Conservation (phyloP, 2,797 vertebrate genomes). For the Myioborus miniatus region DNA sequence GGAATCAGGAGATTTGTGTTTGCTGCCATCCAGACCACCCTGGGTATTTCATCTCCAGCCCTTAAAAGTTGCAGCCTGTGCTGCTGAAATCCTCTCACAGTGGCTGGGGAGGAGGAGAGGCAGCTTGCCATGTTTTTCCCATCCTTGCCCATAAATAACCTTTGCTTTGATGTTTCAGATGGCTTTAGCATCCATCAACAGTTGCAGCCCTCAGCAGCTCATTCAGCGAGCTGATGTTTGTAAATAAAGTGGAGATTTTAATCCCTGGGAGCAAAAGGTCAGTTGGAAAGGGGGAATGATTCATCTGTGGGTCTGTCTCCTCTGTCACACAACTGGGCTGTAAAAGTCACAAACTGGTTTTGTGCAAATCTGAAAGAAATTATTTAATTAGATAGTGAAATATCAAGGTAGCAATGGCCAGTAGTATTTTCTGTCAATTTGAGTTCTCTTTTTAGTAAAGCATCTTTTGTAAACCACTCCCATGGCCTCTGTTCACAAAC, state of each 20-base stretch:
- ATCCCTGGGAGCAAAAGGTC: not conserved
- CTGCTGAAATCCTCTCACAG: not conserved
- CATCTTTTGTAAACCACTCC: not conserved
- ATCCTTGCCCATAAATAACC: not conserved
- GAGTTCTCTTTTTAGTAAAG: not conserved
- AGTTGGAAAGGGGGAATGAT: not conserved
- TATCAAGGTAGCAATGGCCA: not conserved
- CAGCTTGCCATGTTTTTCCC: not conserved
- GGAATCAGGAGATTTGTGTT: constrained; percentile 33
- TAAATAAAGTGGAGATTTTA: constrained; percentile 26
- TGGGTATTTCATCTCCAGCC: constrained; percentile 7
- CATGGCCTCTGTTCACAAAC: not conserved
- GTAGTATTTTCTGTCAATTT: not conserved
- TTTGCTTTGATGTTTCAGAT: constrained; percentile 31
- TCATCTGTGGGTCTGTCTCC: not conserved
- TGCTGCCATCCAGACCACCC: not conserved
- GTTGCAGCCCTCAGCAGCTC: not conserved
- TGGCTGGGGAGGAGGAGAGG: not conserved
- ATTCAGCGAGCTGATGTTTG: not conserved
- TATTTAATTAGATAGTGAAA: not conserved
- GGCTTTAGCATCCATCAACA: not conserved
- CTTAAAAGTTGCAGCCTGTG: not conserved
- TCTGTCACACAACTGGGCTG: not conserved
- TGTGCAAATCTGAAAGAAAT: not conserved
- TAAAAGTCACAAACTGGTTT: not conserved